Percentiles rank a stretch among this genome's conserved stretches.
These are phyloP conservation scores for Thereva nobilitata DNA, from an alignment of 2,888 invertebrate species.

Conservation along the genomic window DNA sequence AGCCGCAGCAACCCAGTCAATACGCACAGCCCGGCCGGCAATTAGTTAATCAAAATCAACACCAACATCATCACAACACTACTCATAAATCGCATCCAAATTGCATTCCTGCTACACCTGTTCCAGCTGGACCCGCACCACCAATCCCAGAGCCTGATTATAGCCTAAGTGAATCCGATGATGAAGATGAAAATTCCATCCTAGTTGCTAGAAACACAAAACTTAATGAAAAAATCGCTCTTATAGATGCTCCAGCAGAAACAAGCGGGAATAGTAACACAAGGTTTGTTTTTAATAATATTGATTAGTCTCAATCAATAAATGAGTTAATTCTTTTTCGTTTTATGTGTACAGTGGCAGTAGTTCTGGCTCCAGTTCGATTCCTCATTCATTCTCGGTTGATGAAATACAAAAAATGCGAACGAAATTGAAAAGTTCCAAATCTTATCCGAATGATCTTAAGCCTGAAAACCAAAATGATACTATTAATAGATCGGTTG, in stretches of 20 bases:
- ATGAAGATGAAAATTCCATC: slow-evolving; percentile 67
- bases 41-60: slow-evolving; percentile 44
- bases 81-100: slow-evolving; percentile 21
- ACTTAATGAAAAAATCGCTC: slow-evolving; percentile 62
- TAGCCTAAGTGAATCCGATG: slow-evolving; percentile 86
- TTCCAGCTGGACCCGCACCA: slow-evolving; percentile 60
- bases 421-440: slow-evolving; percentile 81
- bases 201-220: slow-evolving; percentile 59
- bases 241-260: slow-evolving; percentile 61
- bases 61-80: slow-evolving; percentile 45
- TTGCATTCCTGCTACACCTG: slow-evolving; percentile 32
- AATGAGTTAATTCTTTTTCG: background rate
- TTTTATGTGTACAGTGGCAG: slow-evolving; percentile 63
- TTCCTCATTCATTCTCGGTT: slow-evolving; percentile 84
- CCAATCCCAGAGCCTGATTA: slow-evolving; percentile 93
- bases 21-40: slow-evolving; percentile 55
- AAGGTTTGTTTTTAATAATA: slow-evolving; percentile 58
- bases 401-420: slow-evolving; percentile 88
- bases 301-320: background rate
- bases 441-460: slow-evolving; percentile 85
- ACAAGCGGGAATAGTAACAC: slow-evolving; percentile 78
- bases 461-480: slow-evolving; percentile 59
- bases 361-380: slow-evolving; percentile 74
- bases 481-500: slow-evolving; percentile 38
- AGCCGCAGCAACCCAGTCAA: slow-evolving; percentile 49